Percentiles rank a stretch among this genome's conserved stretches.
Conservation (phyloP, 2,113 vertebrate genomes). For the Clarias gariepinus region DNA sequence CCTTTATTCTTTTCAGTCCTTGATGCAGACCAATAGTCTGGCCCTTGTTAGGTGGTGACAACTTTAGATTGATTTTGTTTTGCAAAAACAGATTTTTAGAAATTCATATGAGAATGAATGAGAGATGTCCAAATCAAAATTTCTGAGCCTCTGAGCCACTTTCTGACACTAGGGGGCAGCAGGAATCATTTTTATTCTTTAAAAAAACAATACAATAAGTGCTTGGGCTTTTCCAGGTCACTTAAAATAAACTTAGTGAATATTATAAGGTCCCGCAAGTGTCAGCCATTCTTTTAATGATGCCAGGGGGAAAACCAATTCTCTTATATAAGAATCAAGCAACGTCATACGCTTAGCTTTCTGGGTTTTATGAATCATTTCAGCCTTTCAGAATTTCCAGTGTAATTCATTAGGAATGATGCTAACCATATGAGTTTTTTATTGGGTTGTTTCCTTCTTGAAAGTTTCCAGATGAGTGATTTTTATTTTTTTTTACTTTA, state of each 20-base stretch:
- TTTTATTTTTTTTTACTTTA: not conserved
- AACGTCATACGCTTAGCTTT: not conserved
- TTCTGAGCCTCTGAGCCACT: not conserved
- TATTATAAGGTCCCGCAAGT: not conserved
- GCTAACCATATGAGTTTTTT: too few relatives aligned
- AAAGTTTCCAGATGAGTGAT: not conserved
- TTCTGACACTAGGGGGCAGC: conserved; percentile 38
- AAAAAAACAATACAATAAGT: not conserved
- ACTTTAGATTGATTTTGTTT: too few relatives aligned
- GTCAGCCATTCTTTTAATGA: not conserved
- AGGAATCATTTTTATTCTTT: not conserved
- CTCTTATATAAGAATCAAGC: not conserved
- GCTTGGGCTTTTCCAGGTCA: not conserved
- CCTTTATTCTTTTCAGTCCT: too few relatives aligned
- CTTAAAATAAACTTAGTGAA: too few relatives aligned
- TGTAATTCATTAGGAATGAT: not conserved
- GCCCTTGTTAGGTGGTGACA: too few relatives aligned
- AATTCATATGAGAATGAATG: not conserved
- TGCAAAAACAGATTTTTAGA: not conserved
- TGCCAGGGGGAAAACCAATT: not conserved
- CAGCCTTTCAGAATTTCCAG: not conserved
- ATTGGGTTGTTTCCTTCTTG: not conserved
- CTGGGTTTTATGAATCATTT: not conserved
- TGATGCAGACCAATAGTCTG: too few relatives aligned
- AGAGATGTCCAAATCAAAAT: not conserved